phyloP scores from a whole-genome alignment of 92 coral and sea anemone genomes.

The Palythoa heliodiscus region DNA sequence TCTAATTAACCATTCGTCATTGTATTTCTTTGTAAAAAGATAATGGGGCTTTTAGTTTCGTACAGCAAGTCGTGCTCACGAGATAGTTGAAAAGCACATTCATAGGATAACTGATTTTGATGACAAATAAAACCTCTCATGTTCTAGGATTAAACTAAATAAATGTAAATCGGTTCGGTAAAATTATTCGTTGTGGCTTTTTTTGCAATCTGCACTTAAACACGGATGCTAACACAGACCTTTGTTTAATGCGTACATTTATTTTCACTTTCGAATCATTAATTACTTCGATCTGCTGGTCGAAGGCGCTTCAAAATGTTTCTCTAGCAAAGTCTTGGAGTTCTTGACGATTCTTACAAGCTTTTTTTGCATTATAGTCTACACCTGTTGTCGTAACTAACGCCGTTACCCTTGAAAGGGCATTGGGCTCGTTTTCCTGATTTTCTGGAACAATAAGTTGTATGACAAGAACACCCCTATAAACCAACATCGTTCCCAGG shows the following conservation, averaged over 20 bases:
- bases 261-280: constrained; percentile 7
- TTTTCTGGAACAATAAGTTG: background rate
- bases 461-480: background rate
- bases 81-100: no score
- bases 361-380: background rate
- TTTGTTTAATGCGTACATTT: background rate
- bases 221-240: constrained; percentile 15
- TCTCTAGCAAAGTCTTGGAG: background rate
- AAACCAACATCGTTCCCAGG: no score
- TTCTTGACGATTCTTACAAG: background rate
- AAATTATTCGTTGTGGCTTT: background rate
- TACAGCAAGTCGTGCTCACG: no score
- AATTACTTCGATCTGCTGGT: constrained; percentile 1
- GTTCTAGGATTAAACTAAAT: no score
- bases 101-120: no score
- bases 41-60: no score
- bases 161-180: no score
- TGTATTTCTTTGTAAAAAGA: no score
- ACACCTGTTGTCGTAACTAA: constrained; percentile 1
- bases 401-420: constrained; percentile 16
- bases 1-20: no score
- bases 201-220: background rate
- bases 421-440: background rate
- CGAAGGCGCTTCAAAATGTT: constrained; percentile 11
- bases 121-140: no score